These are phyloP conservation scores for Dinocampus coccinellae DNA, from an alignment of 2,888 invertebrate species.

Conservation along the genomic window DNA sequence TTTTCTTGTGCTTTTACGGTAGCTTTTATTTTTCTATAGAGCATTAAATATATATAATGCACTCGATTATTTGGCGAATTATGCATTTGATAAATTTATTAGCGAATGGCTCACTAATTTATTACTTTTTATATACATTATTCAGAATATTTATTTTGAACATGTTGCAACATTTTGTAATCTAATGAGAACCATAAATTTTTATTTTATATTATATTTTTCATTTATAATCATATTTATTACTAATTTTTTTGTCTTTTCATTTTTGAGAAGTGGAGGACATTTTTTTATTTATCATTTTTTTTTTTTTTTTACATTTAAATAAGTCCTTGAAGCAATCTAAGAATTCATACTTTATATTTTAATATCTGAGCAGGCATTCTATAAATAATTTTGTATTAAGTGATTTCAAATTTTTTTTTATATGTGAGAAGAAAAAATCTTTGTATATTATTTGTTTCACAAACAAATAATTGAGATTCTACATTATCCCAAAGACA, in stretches of 20 bases:
- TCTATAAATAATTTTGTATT: background rate
- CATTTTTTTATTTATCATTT: no score
- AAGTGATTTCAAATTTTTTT: background rate
- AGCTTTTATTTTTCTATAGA: background rate
- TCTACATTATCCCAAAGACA: background rate
- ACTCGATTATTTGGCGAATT: background rate
- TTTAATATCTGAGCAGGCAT: background rate
- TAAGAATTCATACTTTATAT: background rate
- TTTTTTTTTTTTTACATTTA: no score
- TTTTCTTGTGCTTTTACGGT: background rate
- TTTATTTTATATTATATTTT: background rate
- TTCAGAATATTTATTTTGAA: conserved; percentile 15
- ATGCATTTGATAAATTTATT: background rate
- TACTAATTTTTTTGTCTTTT: background rate
- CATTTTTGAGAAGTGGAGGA: background rate
- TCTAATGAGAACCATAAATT: conserved; percentile 1
- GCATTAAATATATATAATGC: background rate
- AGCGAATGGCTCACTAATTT: conserved; percentile 8
- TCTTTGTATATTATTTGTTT: background rate
- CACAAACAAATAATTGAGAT: background rate
- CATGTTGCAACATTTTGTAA: conserved; percentile 12
- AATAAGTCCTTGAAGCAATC: background rate
- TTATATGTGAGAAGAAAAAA: background rate
- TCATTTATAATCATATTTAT: background rate
- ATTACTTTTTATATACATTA: conserved; percentile 1